These are phyloP conservation scores for Amblyjoppa proteus DNA, from an alignment of 2,888 invertebrate species.

Conservation along the genomic window DNA sequence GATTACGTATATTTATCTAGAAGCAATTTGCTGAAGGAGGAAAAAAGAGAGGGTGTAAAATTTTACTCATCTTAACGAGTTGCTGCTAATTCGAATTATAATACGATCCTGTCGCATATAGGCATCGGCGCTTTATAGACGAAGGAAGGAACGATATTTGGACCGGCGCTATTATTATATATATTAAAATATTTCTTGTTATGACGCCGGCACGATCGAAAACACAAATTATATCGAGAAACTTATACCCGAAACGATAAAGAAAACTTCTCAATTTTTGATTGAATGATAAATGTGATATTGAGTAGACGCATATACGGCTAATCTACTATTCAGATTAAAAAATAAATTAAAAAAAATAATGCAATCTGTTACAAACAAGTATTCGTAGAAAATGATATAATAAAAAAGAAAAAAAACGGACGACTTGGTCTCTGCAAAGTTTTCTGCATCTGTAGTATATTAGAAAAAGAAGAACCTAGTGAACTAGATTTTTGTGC, in stretches of 20 bases:
- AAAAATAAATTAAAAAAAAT: slow-evolving; percentile 29
- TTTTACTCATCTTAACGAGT: slow-evolving; percentile 30
- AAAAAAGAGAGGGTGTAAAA: slow-evolving; percentile 2
- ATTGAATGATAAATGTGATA: slow-evolving; percentile 58
- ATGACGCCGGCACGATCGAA: slow-evolving; percentile 13
- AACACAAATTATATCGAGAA: slow-evolving; percentile 39
- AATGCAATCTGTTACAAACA: slow-evolving; percentile 37
- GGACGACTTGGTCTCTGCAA: slow-evolving; percentile 22
- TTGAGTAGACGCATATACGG: slow-evolving; percentile 30
- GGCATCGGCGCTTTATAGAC: slow-evolving; percentile 57
- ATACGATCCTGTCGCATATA: slow-evolving; percentile 30
- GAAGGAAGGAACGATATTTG: slow-evolving; percentile 23
- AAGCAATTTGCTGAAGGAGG: slow-evolving; percentile 23
- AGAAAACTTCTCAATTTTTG: slow-evolving; percentile 15
- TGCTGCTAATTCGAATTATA: slow-evolving; percentile 46
- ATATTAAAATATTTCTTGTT: slow-evolving; percentile 28
- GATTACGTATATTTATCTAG: slow-evolving; percentile 10
- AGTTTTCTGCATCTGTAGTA: background rate
- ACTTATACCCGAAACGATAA: background rate
- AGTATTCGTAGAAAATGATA: slow-evolving; percentile 58
- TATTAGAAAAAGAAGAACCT: slow-evolving; percentile 39
- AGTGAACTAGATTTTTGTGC: slow-evolving; percentile 31
- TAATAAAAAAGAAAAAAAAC: slow-evolving; percentile 32
- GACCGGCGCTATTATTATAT: slow-evolving; percentile 3
- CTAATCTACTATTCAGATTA: slow-evolving; percentile 24